phyloP scores from a whole-genome alignment of 1,140 invertebrate genomes.

The Phortica variegata region DNA sequence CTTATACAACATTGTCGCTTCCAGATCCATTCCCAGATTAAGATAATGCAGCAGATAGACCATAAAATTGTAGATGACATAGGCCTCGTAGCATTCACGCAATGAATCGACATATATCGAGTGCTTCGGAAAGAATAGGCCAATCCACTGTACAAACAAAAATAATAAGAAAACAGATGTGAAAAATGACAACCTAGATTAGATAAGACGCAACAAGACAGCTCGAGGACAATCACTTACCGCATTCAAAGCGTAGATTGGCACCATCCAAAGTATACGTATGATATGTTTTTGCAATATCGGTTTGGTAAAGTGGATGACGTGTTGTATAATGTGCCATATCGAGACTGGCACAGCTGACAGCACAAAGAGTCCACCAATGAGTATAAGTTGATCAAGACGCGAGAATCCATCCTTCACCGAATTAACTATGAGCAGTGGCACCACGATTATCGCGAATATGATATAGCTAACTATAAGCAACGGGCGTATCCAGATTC shows the following conservation, averaged over 20 bases:
- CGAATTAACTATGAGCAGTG: slow-evolving; percentile 75
- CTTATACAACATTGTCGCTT: slow-evolving; percentile 78
- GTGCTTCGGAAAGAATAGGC: slow-evolving; percentile 75
- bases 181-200: slow-evolving; percentile 13
- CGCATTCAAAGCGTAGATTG: slow-evolving; percentile 93
- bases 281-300: slow-evolving; percentile 92
- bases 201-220: slow-evolving; percentile 14
- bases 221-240: slow-evolving; percentile 61
- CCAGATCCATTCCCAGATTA: slow-evolving; percentile 78
- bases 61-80: slow-evolving; percentile 98
- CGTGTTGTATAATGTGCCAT: slow-evolving; percentile 92
- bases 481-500: slow-evolving; percentile 84
- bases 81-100: slow-evolving; percentile 93
- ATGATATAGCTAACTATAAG: slow-evolving; percentile 77
- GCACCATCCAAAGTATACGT: slow-evolving; percentile 97
- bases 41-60: slow-evolving; percentile 90
- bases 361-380: slow-evolving; percentile 88
- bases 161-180: not conserved
- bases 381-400: slow-evolving; percentile 75
- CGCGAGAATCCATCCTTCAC: slow-evolving; percentile 71
- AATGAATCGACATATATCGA: slow-evolving; percentile 91
- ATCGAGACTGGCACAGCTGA: slow-evolving; percentile 88
- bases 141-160: slow-evolving; percentile 71
- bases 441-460: slow-evolving; percentile 79
- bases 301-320: slow-evolving; percentile 91